phyloP scores from a whole-genome alignment of 1,140 invertebrate genomes.

The Drosophila auraria region DNA sequence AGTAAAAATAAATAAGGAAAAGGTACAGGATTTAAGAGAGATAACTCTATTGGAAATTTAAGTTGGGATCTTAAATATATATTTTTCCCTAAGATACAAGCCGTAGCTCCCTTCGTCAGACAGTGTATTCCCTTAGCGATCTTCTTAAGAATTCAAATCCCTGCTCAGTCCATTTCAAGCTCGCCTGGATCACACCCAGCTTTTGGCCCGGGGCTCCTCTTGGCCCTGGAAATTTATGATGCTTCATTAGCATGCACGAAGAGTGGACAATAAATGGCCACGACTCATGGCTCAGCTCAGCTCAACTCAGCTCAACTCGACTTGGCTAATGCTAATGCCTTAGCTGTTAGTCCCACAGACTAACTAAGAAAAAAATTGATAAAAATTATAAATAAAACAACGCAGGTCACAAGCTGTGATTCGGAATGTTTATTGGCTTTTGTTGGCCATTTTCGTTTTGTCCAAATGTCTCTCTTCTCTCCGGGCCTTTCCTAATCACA shows the following conservation, averaged over 20 bases:
- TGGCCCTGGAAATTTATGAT: conserved; percentile 64
- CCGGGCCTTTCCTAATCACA: conserved; percentile 24
- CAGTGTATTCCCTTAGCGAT: background rate
- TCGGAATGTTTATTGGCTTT: conserved; percentile 47
- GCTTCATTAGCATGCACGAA: conserved; percentile 74
- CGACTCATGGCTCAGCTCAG: background rate
- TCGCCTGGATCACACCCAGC: conserved; percentile 32
- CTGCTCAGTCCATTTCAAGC: conserved; percentile 57
- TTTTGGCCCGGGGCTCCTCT: conserved; percentile 26
- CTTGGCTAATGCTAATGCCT: background rate
- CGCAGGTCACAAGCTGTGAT: conserved; percentile 23
- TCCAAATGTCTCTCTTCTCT: conserved; percentile 26
- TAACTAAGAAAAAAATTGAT: background rate
- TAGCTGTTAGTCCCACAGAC: conserved; percentile 14
- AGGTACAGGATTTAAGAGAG: too few species aligned
- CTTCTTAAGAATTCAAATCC: background rate
- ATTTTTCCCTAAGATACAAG: too few species aligned
- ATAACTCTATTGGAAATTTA: too few species aligned
- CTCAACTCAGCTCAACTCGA: background rate
- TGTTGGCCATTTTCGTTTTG: conserved; percentile 29
- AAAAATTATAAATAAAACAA: background rate
- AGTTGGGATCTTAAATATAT: too few species aligned
- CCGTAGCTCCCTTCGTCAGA: background rate
- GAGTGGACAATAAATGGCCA: conserved; percentile 57
- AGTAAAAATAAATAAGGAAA: too few species aligned